Base-by-base conservation (phyloP, 1,140 invertebrate genomes). In the Doryteuthis pealeii region DNA sequence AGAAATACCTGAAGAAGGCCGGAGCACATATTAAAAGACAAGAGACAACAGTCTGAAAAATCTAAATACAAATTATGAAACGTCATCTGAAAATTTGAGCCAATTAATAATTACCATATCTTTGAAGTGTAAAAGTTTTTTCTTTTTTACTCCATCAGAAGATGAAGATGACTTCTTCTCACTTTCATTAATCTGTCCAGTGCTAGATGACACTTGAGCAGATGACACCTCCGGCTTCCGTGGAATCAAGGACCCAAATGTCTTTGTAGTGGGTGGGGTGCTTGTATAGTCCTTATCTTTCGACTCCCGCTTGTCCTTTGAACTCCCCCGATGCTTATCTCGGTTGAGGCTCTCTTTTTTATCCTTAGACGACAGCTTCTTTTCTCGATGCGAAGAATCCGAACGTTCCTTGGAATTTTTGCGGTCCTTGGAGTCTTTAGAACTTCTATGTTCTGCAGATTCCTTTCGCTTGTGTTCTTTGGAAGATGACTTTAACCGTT, bases 131-230 rank as follows among this genome's bases (percentile, higher is more conserved):
- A 62, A 18, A 62, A 62, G 54, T 62, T 62, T 62, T 22, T 62
- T 62, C 18, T 62, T 62, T 18, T 62, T 62, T 15, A 28, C 2
- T 6, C 5, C 18, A 28, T 62, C 54, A 6, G 54, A 62, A 15
- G 45, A 15, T 49, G 45, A 22, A 49, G 45, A 49, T 62, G 54
- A n/a, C 18, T 62, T 62, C 54, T 62, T 62, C 0, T 62, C 54
- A 62, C 26, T 62, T 62, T 62, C 66, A 68, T 26, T 33, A 5
- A 15, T 30, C 22, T 62, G 22, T 8, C 66, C 10, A 68, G 66
- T 68, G 32, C 66, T 68, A 3, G 66, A 68, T 32, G 66, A 68
- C 30, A 68, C 66, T 33, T 68, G 66, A 33, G 66, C 66, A 68
- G 66, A 68, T 10, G 66, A 68, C 10, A 68, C 32, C 18, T 68